Conservation (phyloP, 2,797 vertebrate species). For the Argyrosomus regius region DNA sequence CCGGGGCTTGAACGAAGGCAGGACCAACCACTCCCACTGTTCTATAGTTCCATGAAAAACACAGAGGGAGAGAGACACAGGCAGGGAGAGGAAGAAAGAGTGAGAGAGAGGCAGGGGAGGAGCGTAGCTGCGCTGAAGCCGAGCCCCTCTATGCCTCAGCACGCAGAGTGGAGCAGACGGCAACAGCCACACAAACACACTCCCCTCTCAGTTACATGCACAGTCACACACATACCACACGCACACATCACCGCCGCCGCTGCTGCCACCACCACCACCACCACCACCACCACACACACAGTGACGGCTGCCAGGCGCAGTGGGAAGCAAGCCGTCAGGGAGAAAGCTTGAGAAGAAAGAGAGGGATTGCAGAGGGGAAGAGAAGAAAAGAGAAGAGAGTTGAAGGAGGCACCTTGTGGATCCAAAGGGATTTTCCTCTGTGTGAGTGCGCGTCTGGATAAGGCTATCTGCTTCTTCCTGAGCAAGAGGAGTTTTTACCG, state of each 20-base stretch:
- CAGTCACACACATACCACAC: constrained; percentile 75
- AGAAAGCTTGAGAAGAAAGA: constrained; percentile 76
- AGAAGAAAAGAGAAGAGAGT: constrained; percentile 76
- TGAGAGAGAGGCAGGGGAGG: constrained; percentile 81
- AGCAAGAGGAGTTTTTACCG: constrained; percentile 72
- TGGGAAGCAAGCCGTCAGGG: constrained; percentile 76
- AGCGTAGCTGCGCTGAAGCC: constrained; percentile 90
- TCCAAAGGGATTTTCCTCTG: constrained; percentile 79
- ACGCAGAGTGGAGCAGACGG: constrained; percentile 92
- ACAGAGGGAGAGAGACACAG: constrained; percentile 61
- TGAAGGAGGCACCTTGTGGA: constrained; percentile 81
- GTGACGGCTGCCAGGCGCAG: constrained; percentile 78
- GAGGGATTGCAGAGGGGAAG: constrained; percentile 67
- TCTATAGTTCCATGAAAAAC: constrained; percentile 71
- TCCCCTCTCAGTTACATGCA: constrained; percentile 78
- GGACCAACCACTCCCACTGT: constrained; percentile 76
- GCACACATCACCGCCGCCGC: constrained; percentile 36
- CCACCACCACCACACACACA: constrained; percentile 55
- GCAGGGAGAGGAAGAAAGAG: constrained; percentile 53
- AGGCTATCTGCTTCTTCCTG: constrained; percentile 67
- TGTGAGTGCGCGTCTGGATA: constrained; percentile 75
- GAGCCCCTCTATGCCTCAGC: constrained; percentile 90
- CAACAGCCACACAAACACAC: constrained; percentile 84
- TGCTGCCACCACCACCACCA: constrained; percentile 25
- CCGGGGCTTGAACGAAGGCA: constrained; percentile 65